Evolutionary conservation across 2,888 invertebrate genomes (phyloP).

Genomic region (Megaustenia siamemsis): DNA sequence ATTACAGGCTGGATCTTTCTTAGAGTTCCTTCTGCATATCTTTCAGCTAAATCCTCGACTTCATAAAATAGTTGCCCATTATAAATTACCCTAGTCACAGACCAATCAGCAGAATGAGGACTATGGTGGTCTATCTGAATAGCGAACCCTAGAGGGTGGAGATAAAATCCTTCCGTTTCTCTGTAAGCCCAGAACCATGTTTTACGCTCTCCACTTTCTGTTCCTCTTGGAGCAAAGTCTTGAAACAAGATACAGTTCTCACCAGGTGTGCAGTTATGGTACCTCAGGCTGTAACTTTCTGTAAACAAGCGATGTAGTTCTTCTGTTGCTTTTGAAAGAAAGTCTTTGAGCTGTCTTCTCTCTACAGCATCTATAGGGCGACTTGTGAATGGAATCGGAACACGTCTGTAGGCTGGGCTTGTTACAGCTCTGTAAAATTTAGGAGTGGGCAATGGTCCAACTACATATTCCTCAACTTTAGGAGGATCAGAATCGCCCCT

Average conservation of each 20-base stretch:
- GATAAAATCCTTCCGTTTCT: conserved; percentile 71
- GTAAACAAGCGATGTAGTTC: conserved; percentile 63
- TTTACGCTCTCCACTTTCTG: conserved; percentile 65
- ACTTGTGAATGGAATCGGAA: conserved; percentile 68
- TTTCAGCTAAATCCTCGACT: conserved; percentile 62
- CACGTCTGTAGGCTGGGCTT: conserved; percentile 66
- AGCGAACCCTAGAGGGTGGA: conserved; percentile 72
- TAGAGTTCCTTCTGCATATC: conserved; percentile 58
- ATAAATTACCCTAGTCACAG: conserved; percentile 66
- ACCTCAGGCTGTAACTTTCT: conserved; percentile 68
- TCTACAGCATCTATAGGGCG: conserved; percentile 68
- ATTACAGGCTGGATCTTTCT: conserved; percentile 52
- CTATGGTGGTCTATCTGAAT: conserved; percentile 70
- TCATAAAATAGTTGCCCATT: conserved; percentile 69
- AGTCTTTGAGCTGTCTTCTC: conserved; percentile 61
- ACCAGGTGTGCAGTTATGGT: conserved; percentile 68
- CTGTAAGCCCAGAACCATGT: conserved; percentile 72
- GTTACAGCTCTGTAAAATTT: conserved; percentile 62
- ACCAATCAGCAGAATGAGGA: conserved; percentile 65
- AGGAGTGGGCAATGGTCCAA: conserved; percentile 70
- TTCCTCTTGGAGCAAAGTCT: conserved; percentile 69
- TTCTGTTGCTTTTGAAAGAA: conserved; percentile 60
- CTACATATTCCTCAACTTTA: conserved; percentile 72
- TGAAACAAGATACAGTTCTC: conserved; percentile 66
- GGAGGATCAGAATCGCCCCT: conserved; percentile 70